These are phyloP conservation scores for Hippocampus guttulatus DNA, from an alignment of 2,113 vertebrate species.

Conservation along the genomic window DNA sequence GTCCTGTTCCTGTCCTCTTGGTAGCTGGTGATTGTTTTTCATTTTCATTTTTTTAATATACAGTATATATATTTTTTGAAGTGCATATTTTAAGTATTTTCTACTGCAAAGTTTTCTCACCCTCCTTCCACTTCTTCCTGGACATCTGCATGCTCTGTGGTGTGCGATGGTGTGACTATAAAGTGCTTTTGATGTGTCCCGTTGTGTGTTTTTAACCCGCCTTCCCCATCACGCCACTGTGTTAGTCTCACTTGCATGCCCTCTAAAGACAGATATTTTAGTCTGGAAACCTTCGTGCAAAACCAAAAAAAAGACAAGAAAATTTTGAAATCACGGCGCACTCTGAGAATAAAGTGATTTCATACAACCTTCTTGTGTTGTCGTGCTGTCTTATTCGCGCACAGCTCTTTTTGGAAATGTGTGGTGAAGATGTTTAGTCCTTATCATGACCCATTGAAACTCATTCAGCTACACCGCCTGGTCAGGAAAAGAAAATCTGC, in stretches of 20 bases:
- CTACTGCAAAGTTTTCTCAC: neutral
- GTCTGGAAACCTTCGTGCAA: neutral
- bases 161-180: neutral
- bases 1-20: slow-evolving; percentile 7
- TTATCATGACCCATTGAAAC: no score
- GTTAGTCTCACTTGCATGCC: slow-evolving; percentile 12
- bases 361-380: neutral
- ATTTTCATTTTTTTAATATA: neutral
- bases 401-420: neutral
- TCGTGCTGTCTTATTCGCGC: neutral
- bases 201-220: neutral
- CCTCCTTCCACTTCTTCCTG: neutral
- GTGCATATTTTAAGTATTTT: slow-evolving; percentile 6
- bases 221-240: neutral
- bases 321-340: slow-evolving; percentile 1
- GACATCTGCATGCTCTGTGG: slow-evolving; percentile 10
- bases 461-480: no score
- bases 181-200: slow-evolving; percentile 1
- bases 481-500: no score
- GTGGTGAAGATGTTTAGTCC: neutral
- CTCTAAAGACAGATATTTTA: slow-evolving; percentile 1
- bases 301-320: neutral
- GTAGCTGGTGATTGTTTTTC: neutral
- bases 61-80: neutral
- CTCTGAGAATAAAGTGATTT: slow-evolving; percentile 13